These are phyloP conservation scores for Oncorhynchus masou DNA, from an alignment of 2,113 vertebrate genomes.

Conservation along the genomic window DNA sequence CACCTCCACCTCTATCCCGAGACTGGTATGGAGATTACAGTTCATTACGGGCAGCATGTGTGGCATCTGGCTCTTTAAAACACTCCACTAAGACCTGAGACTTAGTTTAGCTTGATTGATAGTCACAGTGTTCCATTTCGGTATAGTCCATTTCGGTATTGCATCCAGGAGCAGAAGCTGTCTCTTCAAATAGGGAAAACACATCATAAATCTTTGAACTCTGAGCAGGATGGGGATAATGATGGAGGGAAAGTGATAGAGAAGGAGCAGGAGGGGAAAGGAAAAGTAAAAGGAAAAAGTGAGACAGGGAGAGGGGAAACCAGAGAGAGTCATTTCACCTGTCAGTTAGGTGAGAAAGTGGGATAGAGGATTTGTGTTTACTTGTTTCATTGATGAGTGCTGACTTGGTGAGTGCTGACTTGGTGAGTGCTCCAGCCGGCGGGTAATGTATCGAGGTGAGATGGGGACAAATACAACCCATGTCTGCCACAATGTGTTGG, in stretches of 20 bases:
- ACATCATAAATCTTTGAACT: conserved; percentile 57
- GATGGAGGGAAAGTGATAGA: conserved; percentile 11
- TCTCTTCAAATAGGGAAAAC: conserved; percentile 53
- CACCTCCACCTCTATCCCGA: neutral
- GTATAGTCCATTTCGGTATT: neutral
- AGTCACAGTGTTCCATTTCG: conserved; percentile 24
- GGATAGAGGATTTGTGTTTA: conserved; percentile 16
- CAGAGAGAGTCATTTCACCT: conserved; percentile 44
- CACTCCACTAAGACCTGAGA: neutral
- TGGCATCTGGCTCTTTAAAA: neutral
- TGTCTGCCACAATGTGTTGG: conserved; percentile 21
- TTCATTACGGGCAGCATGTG: conserved; percentile 9
- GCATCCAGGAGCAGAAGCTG: conserved; percentile 55
- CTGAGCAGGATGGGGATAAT: conserved; percentile 22
- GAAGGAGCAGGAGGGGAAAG: neutral
- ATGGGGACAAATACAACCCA: conserved; percentile 35
- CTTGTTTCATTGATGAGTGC: conserved; percentile 45
- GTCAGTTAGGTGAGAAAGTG: conserved; percentile 46
- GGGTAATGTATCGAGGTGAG: conserved; percentile 26
- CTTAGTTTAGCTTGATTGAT: conserved; percentile 2
- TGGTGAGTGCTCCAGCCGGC: conserved; percentile 9
- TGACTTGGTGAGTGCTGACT: conserved; percentile 20
- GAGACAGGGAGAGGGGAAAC: conserved; percentile 13
- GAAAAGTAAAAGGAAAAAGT: neutral
- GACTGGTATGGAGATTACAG: neutral